Base-by-base conservation (phyloP, 2,888 invertebrate species). In the Sycophila texana region DNA sequence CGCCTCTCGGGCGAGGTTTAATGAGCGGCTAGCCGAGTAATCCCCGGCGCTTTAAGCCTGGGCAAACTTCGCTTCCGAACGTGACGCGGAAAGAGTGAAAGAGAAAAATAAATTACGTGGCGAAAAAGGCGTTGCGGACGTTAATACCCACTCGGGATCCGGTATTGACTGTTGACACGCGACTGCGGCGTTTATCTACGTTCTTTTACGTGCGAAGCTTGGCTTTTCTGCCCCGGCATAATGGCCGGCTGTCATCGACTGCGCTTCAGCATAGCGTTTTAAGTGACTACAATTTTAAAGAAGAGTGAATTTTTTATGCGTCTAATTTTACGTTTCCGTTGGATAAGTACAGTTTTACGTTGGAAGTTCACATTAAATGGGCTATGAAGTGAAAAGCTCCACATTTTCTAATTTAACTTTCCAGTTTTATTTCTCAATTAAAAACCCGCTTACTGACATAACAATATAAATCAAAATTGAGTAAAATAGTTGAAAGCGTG, bases 111-210 rank as follows among this genome's bases (percentile, higher is more conserved):
- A 30, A 70, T 30, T 20, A 14, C 22, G 22, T 2, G n/a, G 14
- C 16, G 18, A 72, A 77, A 67, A 60, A 67, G 26, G 49, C 26
- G 20, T 16, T 30, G 13, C n/a, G 5, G 30, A 63, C 51, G 20
- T 13, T 66, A 57, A 51, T 61, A 16, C 61, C 22, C 30, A 26
- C 65, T 63, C 39, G 55, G 30, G 47, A n/a, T 30, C 18, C 26
- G 49, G 20, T 60, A 73, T 53, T 74, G 60, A 13, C 58, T 51
- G 58, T 77, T 58, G 77, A 77, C 72, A 70, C 77, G 60, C 60
- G 26, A n/a, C 4, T 53, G 39, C 16, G 30, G 51, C 18, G 30
- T 20, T 66, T 2, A 39, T 39, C 39, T 39, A 7, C 7, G 7
- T 10, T 39, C 39, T 39, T 39, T 39, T 39, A 39, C 39, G 39